Evolutionary conservation across 2,888 invertebrate genomes (phyloP).

Genomic region (Abrostola tripartita): DNA sequence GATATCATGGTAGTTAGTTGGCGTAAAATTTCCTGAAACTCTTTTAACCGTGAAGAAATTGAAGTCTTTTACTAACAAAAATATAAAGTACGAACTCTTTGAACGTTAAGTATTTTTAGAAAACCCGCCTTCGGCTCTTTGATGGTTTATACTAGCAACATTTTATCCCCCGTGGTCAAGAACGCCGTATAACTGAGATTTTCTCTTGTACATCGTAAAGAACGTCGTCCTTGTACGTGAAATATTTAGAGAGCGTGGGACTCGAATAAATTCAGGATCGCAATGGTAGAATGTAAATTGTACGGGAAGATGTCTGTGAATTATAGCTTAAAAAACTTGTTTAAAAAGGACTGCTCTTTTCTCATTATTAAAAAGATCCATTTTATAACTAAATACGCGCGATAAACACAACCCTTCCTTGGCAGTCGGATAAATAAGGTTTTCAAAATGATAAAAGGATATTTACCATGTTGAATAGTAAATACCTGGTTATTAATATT

Average conservation of each 20-base stretch:
- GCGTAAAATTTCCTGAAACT: constrained; percentile 5
- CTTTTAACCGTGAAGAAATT: constrained; percentile 4
- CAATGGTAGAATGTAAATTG: constrained; percentile 3
- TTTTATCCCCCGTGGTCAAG: constrained; percentile 53
- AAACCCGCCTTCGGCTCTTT: constrained; percentile 38
- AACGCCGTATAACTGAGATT: constrained; percentile 33
- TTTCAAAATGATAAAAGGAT: too few species aligned
- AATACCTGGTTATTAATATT: too few species aligned
- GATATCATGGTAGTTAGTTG: not conserved
- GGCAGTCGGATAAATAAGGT: too few species aligned
- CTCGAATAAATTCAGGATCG: constrained; percentile 27
- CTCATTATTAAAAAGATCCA: too few species aligned
- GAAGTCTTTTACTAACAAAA: constrained; percentile 21
- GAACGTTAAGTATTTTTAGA: constrained; percentile 35
- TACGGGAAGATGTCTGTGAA: not conserved
- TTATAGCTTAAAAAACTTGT: not conserved
- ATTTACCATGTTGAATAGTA: too few species aligned
- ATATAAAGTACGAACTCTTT: constrained; percentile 19
- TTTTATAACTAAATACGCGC: too few species aligned
- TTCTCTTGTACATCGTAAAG: constrained; percentile 45
- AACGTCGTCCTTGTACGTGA: constrained; percentile 35
- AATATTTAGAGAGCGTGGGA: constrained; percentile 39
- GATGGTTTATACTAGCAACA: constrained; percentile 40
- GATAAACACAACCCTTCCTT: too few species aligned
- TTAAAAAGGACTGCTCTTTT: too few species aligned